Conservation (phyloP, 2,113 vertebrate species). For the Channa argus region DNA sequence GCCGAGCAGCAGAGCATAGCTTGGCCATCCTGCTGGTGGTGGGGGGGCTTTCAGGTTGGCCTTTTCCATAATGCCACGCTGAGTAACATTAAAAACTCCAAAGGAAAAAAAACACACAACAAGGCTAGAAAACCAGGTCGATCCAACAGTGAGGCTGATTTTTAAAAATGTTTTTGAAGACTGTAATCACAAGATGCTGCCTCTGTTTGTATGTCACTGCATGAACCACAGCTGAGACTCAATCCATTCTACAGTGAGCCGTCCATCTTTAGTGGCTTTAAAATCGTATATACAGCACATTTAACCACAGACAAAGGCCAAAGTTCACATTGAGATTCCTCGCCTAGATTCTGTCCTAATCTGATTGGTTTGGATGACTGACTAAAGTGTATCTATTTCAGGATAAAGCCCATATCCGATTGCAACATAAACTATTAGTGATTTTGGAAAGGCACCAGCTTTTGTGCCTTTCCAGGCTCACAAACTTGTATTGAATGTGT, state of each 20-base stretch:
- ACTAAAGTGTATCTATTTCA: neutral
- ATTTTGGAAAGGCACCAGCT: neutral
- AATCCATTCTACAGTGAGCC: too few relatives aligned
- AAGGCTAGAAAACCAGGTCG: constrained; percentile 53
- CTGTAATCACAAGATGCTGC: constrained; percentile 50
- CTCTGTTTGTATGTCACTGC: constrained; percentile 43
- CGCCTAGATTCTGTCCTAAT: neutral
- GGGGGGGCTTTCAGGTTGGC: constrained; percentile 54
- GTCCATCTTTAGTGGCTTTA: constrained; percentile 1
- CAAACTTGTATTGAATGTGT: constrained; percentile 1
- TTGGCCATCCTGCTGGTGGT: constrained; percentile 37
- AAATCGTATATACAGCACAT: constrained; percentile 1
- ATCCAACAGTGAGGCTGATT: constrained; percentile 59
- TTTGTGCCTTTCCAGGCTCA: neutral
- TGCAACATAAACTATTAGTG: neutral
- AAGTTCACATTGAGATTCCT: neutral
- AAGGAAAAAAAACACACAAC: constrained; percentile 64
- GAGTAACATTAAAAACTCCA: constrained; percentile 64
- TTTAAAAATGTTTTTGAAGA: constrained; percentile 66
- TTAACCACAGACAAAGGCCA: constrained; percentile 1
- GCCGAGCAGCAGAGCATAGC: constrained; percentile 35
- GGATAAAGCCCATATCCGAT: neutral
- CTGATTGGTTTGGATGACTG: constrained; percentile 22
- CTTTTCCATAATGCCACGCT: constrained; percentile 62
- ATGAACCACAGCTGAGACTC: constrained; percentile 26